Conservation (phyloP, 2,888 invertebrate species). For the Nymphalis c-album region DNA sequence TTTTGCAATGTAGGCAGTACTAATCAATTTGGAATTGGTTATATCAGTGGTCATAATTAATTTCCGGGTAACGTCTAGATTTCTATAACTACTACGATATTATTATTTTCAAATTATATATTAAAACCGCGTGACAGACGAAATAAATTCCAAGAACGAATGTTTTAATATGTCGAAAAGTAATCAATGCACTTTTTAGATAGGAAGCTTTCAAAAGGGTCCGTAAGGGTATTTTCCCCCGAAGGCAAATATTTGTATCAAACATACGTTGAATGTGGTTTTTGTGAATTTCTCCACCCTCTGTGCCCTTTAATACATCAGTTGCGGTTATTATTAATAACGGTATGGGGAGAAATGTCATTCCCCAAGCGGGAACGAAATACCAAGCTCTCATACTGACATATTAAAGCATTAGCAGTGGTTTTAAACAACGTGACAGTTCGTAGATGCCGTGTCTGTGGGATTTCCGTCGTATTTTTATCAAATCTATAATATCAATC, state of each 20-base stretch:
- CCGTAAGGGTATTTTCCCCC: slow-evolving; percentile 5
- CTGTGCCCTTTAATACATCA: not conserved
- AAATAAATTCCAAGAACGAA: not conserved
- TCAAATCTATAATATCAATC: too few relatives aligned
- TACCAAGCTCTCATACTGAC: not conserved
- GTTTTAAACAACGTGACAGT: not conserved
- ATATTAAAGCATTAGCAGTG: not conserved
- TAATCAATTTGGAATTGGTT: too few relatives aligned
- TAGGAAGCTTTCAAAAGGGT: not conserved
- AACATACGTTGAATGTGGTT: slow-evolving; percentile 7
- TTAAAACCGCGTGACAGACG: not conserved
- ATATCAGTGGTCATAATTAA: too few relatives aligned
- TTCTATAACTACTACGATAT: not conserved
- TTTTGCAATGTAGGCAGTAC: too few relatives aligned
- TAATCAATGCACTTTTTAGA: not conserved
- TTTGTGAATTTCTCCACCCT: slow-evolving; percentile 1
- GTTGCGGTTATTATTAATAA: slow-evolving; percentile 9
- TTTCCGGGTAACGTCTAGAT: too few relatives aligned
- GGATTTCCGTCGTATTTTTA: too few relatives aligned
- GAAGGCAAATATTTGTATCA: slow-evolving; percentile 6
- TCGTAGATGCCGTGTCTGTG: too few relatives aligned
- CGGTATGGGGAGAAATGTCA: not conserved
- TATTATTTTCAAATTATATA: not conserved
- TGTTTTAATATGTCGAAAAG: not conserved
- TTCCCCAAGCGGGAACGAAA: not conserved